These are phyloP conservation scores for Urophycis tenuis DNA, from an alignment of 2,797 vertebrate genomes.

Conservation along the genomic window DNA sequence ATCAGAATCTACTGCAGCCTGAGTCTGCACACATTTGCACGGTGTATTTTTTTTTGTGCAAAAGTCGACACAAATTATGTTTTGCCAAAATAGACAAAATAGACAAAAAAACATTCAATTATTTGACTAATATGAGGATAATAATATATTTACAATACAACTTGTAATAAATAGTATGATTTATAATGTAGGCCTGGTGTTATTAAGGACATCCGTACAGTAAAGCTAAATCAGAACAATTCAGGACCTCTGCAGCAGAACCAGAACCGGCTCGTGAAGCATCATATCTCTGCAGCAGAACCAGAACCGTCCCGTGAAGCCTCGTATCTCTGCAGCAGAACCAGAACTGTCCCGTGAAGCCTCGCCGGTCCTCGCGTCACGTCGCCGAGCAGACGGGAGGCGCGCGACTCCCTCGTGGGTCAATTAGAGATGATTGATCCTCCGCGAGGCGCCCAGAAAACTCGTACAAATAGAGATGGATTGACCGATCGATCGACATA, in stretches of 20 bases:
- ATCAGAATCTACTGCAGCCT: background rate
- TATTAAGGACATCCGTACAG: background rate
- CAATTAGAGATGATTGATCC: conserved; percentile 99
- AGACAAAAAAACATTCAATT: background rate
- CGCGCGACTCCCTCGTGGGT: conserved; percentile 94
- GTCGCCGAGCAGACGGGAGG: background rate
- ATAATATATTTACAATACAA: background rate
- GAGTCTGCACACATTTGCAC: background rate
- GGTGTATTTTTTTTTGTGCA: background rate
- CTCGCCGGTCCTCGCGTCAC: too few relatives aligned
- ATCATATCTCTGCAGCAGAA: too few relatives aligned
- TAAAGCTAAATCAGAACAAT: background rate
- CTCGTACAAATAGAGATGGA: conserved; percentile 84
- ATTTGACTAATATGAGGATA: background rate
- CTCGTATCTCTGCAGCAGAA: too few relatives aligned
- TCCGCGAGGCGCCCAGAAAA: conserved; percentile 87
- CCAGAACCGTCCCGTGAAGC: too few relatives aligned
- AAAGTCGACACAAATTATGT: background rate
- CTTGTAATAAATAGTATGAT: background rate
- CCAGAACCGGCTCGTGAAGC: too few relatives aligned
- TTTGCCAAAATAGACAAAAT: background rate
- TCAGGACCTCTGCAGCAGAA: too few relatives aligned
- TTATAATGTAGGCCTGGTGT: background rate
- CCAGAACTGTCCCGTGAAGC: too few relatives aligned
- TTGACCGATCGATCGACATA: conserved; percentile 92